These are phyloP conservation scores for Cotesia vestalis DNA, from an alignment of 1,140 invertebrate species.

Conservation along the genomic window DNA sequence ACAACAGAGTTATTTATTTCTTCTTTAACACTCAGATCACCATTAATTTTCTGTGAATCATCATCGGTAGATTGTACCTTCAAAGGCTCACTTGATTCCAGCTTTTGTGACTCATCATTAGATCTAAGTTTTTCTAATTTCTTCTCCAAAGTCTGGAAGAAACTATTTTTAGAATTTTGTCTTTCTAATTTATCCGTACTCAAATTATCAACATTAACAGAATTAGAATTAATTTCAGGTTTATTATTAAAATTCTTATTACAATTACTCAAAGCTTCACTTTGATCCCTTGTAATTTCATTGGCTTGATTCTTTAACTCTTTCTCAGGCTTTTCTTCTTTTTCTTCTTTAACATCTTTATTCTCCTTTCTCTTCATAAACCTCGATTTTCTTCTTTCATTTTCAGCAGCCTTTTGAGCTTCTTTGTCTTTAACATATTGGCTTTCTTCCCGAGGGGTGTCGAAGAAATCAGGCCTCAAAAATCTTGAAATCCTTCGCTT, in stretches of 20 bases:
- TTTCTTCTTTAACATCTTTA: constrained; percentile 13
- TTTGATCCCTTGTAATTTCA: constrained; percentile 46
- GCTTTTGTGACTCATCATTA: constrained; percentile 48
- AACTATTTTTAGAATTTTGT: constrained; percentile 49
- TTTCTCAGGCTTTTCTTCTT: constrained; percentile 48
- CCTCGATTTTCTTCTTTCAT: constrained; percentile 60
- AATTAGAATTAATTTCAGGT: constrained; percentile 33
- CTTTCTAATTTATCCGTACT: constrained; percentile 35
- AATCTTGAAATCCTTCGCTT: constrained; percentile 76
- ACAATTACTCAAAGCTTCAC: constrained; percentile 31
- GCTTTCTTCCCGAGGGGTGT: constrained; percentile 75
- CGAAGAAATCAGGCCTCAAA: constrained; percentile 81
- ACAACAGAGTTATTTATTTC: constrained; percentile 73
- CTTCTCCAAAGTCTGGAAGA: constrained; percentile 63
- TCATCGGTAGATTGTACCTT: constrained; percentile 55
- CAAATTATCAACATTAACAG: neutral
- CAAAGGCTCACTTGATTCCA: no score
- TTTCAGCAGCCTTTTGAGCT: constrained; percentile 62
- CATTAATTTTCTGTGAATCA: constrained; percentile 40
- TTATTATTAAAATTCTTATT: constrained; percentile 30
- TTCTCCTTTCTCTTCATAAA: constrained; percentile 52
- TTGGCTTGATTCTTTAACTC: constrained; percentile 60
- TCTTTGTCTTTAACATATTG: constrained; percentile 76
- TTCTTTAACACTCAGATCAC: constrained; percentile 18
- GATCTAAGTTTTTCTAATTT: constrained; percentile 63